Evolutionary conservation across 2,797 vertebrate species (phyloP).

Genomic region (Synanceia verrucosa): DNA sequence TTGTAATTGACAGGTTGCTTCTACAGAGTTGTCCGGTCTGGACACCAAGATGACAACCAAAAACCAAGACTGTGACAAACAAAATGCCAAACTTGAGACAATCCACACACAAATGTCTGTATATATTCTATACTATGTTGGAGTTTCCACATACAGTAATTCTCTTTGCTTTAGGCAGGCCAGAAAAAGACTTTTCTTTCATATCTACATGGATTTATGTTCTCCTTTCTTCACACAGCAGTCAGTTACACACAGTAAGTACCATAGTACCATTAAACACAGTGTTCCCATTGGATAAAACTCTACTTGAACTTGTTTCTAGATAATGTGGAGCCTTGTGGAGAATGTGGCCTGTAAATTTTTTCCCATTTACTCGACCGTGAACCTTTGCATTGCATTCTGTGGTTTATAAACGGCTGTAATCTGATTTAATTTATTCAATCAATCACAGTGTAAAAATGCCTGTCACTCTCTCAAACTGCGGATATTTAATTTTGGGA

Average conservation of each 20-base stretch:
- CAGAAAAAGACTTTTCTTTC: neutral
- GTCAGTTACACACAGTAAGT: neutral
- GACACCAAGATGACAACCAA: no score
- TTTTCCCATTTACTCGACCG: constrained; percentile 51
- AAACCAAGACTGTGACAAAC: no score
- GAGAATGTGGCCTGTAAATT: neutral
- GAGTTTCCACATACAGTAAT: neutral
- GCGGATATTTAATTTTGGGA: constrained; percentile 49
- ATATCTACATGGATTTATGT: no score
- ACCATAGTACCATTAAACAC: neutral
- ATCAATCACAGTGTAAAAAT: constrained; percentile 58
- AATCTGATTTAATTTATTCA: constrained; percentile 44
- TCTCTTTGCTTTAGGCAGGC: neutral
- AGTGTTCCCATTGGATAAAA: neutral
- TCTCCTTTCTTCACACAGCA: neutral
- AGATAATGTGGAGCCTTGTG: neutral
- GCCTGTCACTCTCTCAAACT: constrained; percentile 28
- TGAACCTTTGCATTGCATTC: constrained; percentile 11
- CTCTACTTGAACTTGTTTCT: neutral
- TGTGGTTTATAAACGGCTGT: constrained; percentile 38
- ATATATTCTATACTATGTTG: neutral
- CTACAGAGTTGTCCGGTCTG: no score
- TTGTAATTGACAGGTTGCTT: no score
- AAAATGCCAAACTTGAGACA: no score
- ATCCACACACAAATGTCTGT: no score